Conservation (phyloP, 2,113 vertebrate species). For the Leuciscus idus region DNA sequence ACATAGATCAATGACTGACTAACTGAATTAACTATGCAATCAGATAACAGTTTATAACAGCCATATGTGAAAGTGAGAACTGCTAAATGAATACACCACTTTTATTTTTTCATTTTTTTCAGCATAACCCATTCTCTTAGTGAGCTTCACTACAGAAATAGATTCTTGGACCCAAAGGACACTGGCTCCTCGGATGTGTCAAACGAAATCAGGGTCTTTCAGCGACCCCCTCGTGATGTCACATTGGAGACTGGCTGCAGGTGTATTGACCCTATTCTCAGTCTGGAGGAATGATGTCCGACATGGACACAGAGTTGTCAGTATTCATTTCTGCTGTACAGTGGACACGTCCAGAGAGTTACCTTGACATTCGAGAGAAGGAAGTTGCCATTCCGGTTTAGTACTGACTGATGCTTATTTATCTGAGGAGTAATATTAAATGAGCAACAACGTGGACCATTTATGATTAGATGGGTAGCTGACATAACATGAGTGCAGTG, state of each 20-base stretch:
- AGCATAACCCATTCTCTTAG: neutral
- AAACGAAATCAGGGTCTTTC: conserved; percentile 25
- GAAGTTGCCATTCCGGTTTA: conserved; percentile 1
- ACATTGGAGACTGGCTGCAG: conserved; percentile 12
- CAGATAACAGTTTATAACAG: neutral
- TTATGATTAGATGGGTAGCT: neutral
- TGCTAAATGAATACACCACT: neutral
- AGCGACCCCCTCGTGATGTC: conserved; percentile 8
- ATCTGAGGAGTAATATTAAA: neutral
- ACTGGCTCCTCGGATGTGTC: conserved; percentile 36
- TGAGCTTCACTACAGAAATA: neutral
- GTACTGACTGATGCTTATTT: neutral
- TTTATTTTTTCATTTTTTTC: neutral
- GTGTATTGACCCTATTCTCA: conserved; percentile 22
- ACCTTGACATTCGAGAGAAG: conserved; percentile 20
- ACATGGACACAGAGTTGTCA: conserved; percentile 18
- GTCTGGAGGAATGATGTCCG: neutral
- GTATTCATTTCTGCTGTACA: neutral
- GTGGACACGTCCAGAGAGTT: neutral
- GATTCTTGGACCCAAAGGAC: neutral
- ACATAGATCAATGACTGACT: neutral
- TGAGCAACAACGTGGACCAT: neutral
- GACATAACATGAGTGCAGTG: neutral
- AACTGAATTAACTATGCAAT: neutral
- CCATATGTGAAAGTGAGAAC: conserved; percentile 17